Conservation (phyloP, 2,888 invertebrate species). For the Seira ritae region DNA sequence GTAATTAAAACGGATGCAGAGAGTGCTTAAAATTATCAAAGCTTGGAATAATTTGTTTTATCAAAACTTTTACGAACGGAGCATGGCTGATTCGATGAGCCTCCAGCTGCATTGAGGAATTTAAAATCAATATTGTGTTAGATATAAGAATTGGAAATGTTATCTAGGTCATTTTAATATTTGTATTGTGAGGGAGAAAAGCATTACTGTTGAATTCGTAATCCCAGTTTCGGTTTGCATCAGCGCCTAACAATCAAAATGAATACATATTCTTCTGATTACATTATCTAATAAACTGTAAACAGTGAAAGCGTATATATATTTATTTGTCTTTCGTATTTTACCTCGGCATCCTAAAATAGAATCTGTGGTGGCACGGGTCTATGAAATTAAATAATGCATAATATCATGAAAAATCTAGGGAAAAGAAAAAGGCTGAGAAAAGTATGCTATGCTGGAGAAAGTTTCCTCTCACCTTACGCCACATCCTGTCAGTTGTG, state of each 20-base stretch:
- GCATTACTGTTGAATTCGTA: constrained; percentile 59
- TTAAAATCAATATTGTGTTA: no score
- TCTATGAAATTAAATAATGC: constrained; percentile 47
- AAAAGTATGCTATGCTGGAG: no score
- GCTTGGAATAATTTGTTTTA: neutral
- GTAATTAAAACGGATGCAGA: no score
- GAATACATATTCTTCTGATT: no score
- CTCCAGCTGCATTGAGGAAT: constrained; percentile 61
- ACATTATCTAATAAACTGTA: no score
- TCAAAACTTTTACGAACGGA: constrained; percentile 12
- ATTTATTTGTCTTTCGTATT: neutral
- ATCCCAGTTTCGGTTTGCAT: constrained; percentile 72
- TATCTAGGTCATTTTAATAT: no score
- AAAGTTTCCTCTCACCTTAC: constrained; percentile 58
- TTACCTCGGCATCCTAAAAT: constrained; percentile 65
- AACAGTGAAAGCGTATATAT: neutral
- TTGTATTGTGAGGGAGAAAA: no score
- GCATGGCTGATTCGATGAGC: constrained; percentile 66
- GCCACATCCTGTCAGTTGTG: constrained; percentile 74
- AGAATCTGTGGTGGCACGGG: constrained; percentile 59
- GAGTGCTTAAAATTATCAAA: neutral
- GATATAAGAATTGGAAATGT: no score
- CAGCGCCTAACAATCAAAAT: constrained; percentile 52
- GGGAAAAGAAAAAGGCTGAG: constrained; percentile 25
- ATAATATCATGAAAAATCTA: no score